Evolutionary conservation across 2,113 vertebrate genomes (phyloP).

Genomic region (Oryzias javanicus): DNA sequence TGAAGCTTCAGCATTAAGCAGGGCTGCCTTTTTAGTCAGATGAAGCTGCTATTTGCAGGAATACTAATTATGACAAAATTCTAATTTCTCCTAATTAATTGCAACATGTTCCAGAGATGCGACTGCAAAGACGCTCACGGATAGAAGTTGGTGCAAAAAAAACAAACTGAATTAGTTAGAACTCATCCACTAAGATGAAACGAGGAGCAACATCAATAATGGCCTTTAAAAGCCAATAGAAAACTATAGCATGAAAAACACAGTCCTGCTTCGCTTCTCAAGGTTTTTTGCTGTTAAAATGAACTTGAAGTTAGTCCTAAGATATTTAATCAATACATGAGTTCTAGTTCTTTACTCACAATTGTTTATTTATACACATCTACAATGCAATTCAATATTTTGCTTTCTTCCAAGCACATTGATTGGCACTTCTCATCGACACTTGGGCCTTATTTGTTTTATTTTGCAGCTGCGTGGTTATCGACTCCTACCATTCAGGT

Average conservation of each 20-base stretch:
- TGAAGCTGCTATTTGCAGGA: neutral
- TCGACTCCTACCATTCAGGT: conserved; percentile 29
- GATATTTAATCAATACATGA: neutral
- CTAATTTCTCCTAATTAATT: neutral
- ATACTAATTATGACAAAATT: neutral
- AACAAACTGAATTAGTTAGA: neutral
- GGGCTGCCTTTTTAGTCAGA: neutral
- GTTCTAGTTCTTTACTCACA: neutral
- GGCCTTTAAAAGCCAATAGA: neutral
- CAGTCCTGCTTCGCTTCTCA: neutral
- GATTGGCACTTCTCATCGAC: conserved; percentile 35
- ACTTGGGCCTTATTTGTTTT: conserved; percentile 29
- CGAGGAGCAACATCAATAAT: neutral
- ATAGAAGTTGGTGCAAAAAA: neutral
- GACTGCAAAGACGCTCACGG: neutral
- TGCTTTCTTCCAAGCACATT: conserved; percentile 8
- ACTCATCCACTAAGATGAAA: neutral
- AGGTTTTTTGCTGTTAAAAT: neutral
- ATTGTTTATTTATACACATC: neutral
- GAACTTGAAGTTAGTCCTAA: neutral
- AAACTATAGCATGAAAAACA: neutral
- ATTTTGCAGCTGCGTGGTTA: conserved; percentile 5
- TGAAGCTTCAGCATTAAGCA: neutral
- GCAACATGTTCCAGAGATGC: neutral
- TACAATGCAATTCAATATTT: neutral